These are phyloP conservation scores for Pomatostomus ruficeps DNA, from an alignment of 2,113 vertebrate genomes.

Conservation along the genomic window DNA sequence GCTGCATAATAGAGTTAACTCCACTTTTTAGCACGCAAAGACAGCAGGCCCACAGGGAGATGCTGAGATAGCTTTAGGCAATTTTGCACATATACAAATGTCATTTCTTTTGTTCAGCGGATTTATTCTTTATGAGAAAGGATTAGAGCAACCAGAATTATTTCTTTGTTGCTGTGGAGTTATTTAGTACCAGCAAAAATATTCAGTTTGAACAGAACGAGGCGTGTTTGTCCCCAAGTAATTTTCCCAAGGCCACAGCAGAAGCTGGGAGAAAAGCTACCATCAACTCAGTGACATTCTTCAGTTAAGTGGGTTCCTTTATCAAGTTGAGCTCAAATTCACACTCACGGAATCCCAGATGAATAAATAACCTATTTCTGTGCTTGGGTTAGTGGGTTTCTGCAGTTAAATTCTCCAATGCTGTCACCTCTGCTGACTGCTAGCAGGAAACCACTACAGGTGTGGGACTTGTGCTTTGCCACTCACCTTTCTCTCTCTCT, in stretches of 20 bases:
- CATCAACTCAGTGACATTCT: not conserved
- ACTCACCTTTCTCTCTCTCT: conserved; percentile 82
- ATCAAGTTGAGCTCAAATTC: not conserved
- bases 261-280: not conserved
- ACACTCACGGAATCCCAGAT: not conserved
- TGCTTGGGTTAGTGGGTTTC: not conserved
- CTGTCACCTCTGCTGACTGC: not conserved
- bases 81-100: not conserved
- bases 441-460: not conserved
- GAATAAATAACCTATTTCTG: not conserved
- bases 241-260: not conserved
- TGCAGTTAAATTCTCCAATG: not conserved
- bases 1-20: not conserved
- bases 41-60: not conserved
- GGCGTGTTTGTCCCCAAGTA: not conserved
- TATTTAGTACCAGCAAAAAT: not conserved
- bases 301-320: not conserved
- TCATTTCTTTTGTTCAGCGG: not conserved
- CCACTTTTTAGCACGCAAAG: not conserved
- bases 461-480: not conserved
- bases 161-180: conserved; percentile 20
- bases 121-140: conserved; percentile 4
- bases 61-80: not conserved
- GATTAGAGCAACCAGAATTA: not conserved
- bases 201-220: not conserved